Base-by-base conservation (phyloP, 2,797 vertebrate genomes). In the Pseudochromis fuscus region DNA sequence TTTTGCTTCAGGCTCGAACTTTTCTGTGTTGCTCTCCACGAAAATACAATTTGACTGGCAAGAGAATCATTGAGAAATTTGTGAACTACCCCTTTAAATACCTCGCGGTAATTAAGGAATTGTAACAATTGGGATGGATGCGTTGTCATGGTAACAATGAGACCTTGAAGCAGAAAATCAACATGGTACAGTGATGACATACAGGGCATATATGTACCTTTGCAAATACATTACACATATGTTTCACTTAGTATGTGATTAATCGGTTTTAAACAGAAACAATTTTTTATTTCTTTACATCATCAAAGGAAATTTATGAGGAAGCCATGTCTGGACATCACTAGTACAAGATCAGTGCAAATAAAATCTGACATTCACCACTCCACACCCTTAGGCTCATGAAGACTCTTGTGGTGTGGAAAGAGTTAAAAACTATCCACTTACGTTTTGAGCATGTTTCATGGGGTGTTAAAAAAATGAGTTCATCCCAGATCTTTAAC, bases 121-220 rank as follows among this genome's bases (percentile, higher is more conserved):
- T 53, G 0, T 10, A 45, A 52, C 7, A 57, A 56, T 49, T 53
- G 33, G 50, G 59, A 74, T 62, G 45, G 24, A 28, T 51, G 21
- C 38, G 81, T 88, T 77, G 73, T 78, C 81, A 84, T 78, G 64
- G 71, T 66, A 80, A 79, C 73, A 74, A 66, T 49, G 31, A 38
- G 25, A 64, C 24, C 60, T 24, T 60, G 38, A 75, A 64, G 57
- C 52, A 48, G 46, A 57, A 37, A 60, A 68, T 68, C 42, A 78
- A 51, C 57, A 28, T n/a, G 21, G 10, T 21, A 18, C 19, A 61
- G 44, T 4, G 0, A 42, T 42, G 6, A 44, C 7, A 44, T 11
- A 46, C 18, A 27, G 12, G 3, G 18, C 27, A 45, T n/a, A n/a
- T n/a, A 37, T 3, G 23, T 19, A 67, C 23, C 15, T 28, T 58